Percentiles rank a stretch among this genome's conserved stretches.
Evolutionary conservation across 2,888 invertebrate genomes (phyloP).

Genomic region (Salpingus planirostris): DNA sequence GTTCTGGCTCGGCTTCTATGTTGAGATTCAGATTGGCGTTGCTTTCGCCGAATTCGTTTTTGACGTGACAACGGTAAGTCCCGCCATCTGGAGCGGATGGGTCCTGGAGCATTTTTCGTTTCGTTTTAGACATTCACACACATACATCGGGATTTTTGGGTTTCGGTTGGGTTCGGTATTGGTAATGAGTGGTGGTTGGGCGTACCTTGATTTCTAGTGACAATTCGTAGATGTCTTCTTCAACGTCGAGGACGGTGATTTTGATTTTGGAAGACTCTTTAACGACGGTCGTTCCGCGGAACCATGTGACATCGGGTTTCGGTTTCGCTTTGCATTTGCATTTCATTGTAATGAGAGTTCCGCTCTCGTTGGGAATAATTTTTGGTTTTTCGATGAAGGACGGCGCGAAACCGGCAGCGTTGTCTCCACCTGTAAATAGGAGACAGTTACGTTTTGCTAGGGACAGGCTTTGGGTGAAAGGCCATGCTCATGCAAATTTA

Average conservation of each 20-base stretch:
- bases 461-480: slow-evolving; percentile 29
- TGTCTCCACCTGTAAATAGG: slow-evolving; percentile 70
- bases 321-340: slow-evolving; percentile 94
- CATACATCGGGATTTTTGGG: too few relatives aligned
- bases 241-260: slow-evolving; percentile 66
- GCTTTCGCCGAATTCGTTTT: slow-evolving; percentile 93
- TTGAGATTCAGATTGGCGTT: slow-evolving; percentile 95
- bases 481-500: slow-evolving; percentile 42
- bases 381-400: slow-evolving; percentile 97
- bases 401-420: slow-evolving; percentile 88
- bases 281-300: slow-evolving; percentile 77
- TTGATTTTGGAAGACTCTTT: slow-evolving; percentile 78
- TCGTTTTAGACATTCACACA: too few relatives aligned
- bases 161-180: too few relatives aligned
- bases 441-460: slow-evolving; percentile 26
- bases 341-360: slow-evolving; percentile 94
- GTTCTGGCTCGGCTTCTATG: slow-evolving; percentile 93
- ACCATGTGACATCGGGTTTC: slow-evolving; percentile 92
- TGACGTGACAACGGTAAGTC: slow-evolving; percentile 86
- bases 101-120: slow-evolving; percentile 48
- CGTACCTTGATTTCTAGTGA: slow-evolving; percentile 69
- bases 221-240: slow-evolving; percentile 81
- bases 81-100: slow-evolving; percentile 76
- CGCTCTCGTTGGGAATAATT: slow-evolving; percentile 97
- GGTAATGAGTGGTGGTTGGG: neutral